A percentile compares a stretch with the other conserved stretches of the same genome.
These are phyloP conservation scores for Ophion ellenae DNA, from an alignment of 2,888 invertebrate genomes.

Conservation along the genomic window DNA sequence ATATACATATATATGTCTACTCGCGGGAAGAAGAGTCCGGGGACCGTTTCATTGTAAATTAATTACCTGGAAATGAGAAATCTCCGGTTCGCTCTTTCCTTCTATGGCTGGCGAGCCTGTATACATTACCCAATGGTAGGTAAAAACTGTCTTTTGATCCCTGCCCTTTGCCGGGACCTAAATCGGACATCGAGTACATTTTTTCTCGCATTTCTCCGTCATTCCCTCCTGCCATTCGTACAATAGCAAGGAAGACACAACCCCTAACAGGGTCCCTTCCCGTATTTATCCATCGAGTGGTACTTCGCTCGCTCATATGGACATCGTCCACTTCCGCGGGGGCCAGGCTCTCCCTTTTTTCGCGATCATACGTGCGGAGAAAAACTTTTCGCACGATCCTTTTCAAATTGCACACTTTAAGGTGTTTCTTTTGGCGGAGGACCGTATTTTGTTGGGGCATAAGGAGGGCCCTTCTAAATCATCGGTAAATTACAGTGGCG, in stretches of 20 bases:
- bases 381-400: not conserved
- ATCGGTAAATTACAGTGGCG: too few relatives aligned
- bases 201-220: not conserved
- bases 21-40: constrained; percentile 48
- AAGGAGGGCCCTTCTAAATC: too few relatives aligned
- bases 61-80: constrained; percentile 84
- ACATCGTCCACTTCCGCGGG: constrained; percentile 20
- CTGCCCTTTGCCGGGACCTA: not conserved
- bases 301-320: not conserved
- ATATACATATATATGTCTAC: constrained; percentile 34
- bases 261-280: not conserved
- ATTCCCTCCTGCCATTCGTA: not conserved
- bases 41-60: constrained; percentile 83
- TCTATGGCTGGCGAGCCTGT: constrained; percentile 39
- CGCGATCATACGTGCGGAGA: not conserved
- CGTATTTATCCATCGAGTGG: constrained; percentile 8
- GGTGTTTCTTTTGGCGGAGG: too few relatives aligned
- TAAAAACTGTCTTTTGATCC: constrained; percentile 81
- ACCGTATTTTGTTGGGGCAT: too few relatives aligned
- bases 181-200: constrained; percentile 39
- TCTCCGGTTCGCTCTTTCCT: constrained; percentile 81
- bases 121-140: constrained; percentile 76
- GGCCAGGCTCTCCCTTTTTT: not conserved
- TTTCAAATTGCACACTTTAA: not conserved
- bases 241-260: constrained; percentile 8